Base-by-base conservation (phyloP, 1,140 invertebrate genomes). In the Stegodyphus mimosarum region DNA sequence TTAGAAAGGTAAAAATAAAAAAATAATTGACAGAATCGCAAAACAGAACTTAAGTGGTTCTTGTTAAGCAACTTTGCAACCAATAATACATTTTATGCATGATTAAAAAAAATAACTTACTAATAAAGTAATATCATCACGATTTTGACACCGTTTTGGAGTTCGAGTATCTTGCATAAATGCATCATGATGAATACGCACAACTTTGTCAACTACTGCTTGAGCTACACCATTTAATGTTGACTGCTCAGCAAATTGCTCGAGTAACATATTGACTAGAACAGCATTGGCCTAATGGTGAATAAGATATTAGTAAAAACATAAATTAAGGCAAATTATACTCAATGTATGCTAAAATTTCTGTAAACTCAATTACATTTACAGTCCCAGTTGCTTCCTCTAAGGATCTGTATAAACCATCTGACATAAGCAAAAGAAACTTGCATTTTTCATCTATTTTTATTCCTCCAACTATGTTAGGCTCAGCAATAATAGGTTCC, bases 341-440 rank as follows among this genome's bases (percentile, higher is more conserved):
- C 5, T 60, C 55, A 60, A 60, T 60, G 55, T 15, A 60, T 10
- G 5, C 9, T 60, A 60, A 60, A 60, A 10, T 60, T 10, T 15
- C 15, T 60, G 5, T 10, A 60, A 60, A 60, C 9, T 60, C 1
- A 88, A 90, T 90, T 67, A 90, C 89, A 48, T 88, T 88, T 72
- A 89, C 88, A 52, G 93, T 94, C 76, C 93, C 93, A 13, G 94
- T 95, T 1, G 94, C 94, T 92, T 96, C 95, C 91, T 95, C 94
- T 67, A 97, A 91, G 4, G 95, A 94, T 91, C 95, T 95, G 89
- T 96, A 96, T 0, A 97, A 91, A 0, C 96, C 96, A 87, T 95
- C 93, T 49, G 96, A 96, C 92, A 97, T 95, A 15, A 98, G 91
- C 4, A 98, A 91, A 13, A 98, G 90, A 91, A 97, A 97, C 91